These are phyloP conservation scores for Tachuris rubrigastra DNA, from an alignment of 2,113 vertebrate genomes.

Conservation along the genomic window DNA sequence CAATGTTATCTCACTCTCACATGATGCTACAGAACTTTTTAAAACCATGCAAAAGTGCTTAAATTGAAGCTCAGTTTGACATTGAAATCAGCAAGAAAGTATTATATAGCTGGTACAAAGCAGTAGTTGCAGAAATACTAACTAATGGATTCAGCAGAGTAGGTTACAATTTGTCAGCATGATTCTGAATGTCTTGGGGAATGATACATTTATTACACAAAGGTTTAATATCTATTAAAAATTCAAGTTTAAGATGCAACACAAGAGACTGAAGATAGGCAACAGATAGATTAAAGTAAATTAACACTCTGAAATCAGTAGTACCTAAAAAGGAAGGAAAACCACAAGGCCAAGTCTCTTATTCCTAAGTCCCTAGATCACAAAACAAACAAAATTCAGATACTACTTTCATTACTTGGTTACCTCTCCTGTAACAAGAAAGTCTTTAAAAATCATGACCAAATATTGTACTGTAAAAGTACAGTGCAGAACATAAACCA, in stretches of 20 bases:
- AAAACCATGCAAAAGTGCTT: background rate
- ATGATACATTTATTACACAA: background rate
- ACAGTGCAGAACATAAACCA: background rate
- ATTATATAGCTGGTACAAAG: background rate
- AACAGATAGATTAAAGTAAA: background rate
- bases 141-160: background rate
- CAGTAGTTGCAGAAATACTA: background rate
- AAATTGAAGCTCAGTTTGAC: background rate
- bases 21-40: background rate
- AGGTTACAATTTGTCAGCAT: background rate
- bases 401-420: background rate
- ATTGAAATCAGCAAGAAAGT: background rate
- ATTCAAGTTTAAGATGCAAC: accelerated
- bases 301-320: background rate
- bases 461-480: background rate
- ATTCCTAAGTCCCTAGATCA: background rate
- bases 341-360: background rate
- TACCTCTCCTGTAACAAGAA: background rate
- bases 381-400: background rate
- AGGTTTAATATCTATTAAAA: background rate
- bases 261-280: background rate
- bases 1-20: background rate
- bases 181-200: background rate
- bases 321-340: background rate
- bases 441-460: background rate